Base-by-base conservation (phyloP, 2,888 invertebrate genomes). In the Torymus aiolomorphi region DNA sequence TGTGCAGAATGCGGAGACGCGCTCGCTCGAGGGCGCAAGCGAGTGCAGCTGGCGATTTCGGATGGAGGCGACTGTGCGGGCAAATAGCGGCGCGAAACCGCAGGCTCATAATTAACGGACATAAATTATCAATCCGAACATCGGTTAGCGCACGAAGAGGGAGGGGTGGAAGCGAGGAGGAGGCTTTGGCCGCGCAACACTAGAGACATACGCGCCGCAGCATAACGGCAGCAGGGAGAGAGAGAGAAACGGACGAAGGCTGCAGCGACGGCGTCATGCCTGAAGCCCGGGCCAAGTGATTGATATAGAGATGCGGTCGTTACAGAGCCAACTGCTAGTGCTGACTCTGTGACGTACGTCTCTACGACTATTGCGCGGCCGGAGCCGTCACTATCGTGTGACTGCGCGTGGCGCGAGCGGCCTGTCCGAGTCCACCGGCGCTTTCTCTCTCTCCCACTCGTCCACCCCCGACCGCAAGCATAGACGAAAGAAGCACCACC, bases 71-170 rank as follows among this genome's bases (percentile, higher is more conserved):
- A 42, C 8, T 83, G 84, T 84, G 83, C 83, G 82, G 81, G 81
- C 84, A 83, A 87, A 86, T 86, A 85, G 84, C 84, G 83, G 81
- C 83, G 82, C 85, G 84, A 85, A 84, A 87, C 89, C 88, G 86
- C 86, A 87, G 82, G 86, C 84, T 88, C 88, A 89, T 89, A 89
- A 90, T 90, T 89, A 89, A 90, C 89, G 84, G 88, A 85, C 89
- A 89, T 90, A 89, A 90, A 90, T 90, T 89, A 90, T 89, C 88
- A 88, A 89, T 89, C 87, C 86, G 88, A 87, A 85, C 88, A 87
- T 89, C 86, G 88, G 89, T 88, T 87, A 86, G 87, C 84, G 84
- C 83, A 84, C 76, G 70, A 85, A 85, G 81, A 73, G 78, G 83
- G 81, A 81, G 42, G 42, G 42, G 8, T 42, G 42, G 42, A 42